These are phyloP conservation scores for Coenonympha arcania DNA, from an alignment of 2,888 invertebrate genomes.

Conservation along the genomic window DNA sequence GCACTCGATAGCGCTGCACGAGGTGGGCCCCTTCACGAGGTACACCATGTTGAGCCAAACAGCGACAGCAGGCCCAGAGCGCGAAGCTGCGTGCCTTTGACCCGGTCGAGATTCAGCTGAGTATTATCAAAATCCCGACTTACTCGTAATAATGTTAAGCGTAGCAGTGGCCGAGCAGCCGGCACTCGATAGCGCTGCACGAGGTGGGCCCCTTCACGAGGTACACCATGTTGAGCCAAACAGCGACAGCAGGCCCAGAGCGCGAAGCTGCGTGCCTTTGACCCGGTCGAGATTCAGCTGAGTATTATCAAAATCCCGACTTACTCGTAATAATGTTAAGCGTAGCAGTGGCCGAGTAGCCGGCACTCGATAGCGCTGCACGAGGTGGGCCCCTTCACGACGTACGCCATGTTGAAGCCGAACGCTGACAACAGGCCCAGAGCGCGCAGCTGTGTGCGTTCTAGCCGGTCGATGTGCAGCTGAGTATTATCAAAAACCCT, in stretches of 20 bases:
- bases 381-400: too few relatives aligned
- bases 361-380: slow-evolving; percentile 81
- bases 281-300: slow-evolving; percentile 80
- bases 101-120: slow-evolving; percentile 79
- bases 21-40: slow-evolving; percentile 77
- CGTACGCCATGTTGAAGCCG: too few relatives aligned
- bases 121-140: too few relatives aligned
- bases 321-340: too few relatives aligned
- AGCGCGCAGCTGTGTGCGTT: too few relatives aligned
- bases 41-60: slow-evolving; percentile 94
- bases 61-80: slow-evolving; percentile 87
- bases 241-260: slow-evolving; percentile 85
- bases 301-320: too few relatives aligned
- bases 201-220: slow-evolving; percentile 78
- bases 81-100: slow-evolving; percentile 87
- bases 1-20: slow-evolving; percentile 87
- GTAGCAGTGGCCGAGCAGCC: slow-evolving; percentile 89
- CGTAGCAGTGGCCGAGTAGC: too few relatives aligned
- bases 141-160: slow-evolving; percentile 81
- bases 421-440: too few relatives aligned
- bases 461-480: too few relatives aligned
- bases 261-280: slow-evolving; percentile 88
- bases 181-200: slow-evolving; percentile 87
- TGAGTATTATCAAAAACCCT: too few relatives aligned
- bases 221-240: slow-evolving; percentile 94